phyloP scores from a whole-genome alignment of 2,113 vertebrate species.

The Planiliza haematocheilus region DNA sequence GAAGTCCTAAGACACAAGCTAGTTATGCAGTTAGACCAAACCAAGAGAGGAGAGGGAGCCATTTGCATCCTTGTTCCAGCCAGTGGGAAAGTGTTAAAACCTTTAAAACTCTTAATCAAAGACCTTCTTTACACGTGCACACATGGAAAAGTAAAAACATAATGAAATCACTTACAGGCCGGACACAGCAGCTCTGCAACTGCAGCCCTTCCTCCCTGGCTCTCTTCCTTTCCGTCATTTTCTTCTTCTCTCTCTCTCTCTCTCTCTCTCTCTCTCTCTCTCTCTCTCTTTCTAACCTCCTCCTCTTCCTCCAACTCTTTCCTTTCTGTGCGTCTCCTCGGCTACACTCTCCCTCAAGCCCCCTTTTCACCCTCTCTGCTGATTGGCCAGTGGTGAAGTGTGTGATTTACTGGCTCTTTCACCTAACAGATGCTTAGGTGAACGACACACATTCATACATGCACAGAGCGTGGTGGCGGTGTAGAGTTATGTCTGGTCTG shows the following conservation, averaged over 20 bases:
- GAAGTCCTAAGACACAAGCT: too few species aligned
- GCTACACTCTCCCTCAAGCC: slow-evolving; percentile 43
- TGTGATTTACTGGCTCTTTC: slow-evolving; percentile 72
- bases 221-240: slow-evolving; percentile 75
- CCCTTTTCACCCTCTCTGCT: slow-evolving; percentile 54
- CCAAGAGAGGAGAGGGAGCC: too few species aligned
- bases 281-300: too few species aligned
- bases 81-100: too few species aligned
- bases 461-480: slow-evolving; percentile 8
- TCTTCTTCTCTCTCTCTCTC: slow-evolving; percentile 41
- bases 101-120: too few species aligned
- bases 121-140: slow-evolving; percentile 5
- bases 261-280: too few species aligned
- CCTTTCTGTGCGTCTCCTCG: slow-evolving; percentile 52
- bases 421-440: slow-evolving; percentile 74
- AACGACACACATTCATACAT: slow-evolving; percentile 45
- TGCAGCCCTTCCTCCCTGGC: slow-evolving; percentile 66
- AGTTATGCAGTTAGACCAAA: too few species aligned
- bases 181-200: slow-evolving; percentile 61
- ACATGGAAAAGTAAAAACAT: slow-evolving; percentile 15
- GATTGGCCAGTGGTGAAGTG: slow-evolving; percentile 67
- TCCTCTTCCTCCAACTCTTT: slow-evolving; percentile 51
- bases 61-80: too few species aligned
- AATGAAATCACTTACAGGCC: slow-evolving; percentile 67
- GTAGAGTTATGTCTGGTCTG: slow-evolving; percentile 57